Percentiles rank a stretch among this genome's conserved stretches.
phyloP scores from a whole-genome alignment of 2,797 vertebrate genomes.

The Poecilia gillii region DNA sequence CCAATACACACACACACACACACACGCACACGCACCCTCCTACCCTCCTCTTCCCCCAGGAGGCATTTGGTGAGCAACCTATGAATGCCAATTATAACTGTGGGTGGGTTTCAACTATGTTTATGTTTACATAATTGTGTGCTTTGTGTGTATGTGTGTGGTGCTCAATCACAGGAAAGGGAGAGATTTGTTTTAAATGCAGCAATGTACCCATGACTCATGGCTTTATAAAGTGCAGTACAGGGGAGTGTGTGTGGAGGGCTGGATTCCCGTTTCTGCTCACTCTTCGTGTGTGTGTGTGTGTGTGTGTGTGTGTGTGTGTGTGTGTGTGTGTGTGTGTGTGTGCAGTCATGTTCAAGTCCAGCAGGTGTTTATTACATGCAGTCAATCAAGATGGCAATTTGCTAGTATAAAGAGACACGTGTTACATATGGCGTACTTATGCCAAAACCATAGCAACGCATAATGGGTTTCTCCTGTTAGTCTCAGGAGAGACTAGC shows the following conservation, averaged over 20 bases:
- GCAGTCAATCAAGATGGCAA: slow-evolving; percentile 31
- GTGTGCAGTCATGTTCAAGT: slow-evolving; percentile 51
- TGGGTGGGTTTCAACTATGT: slow-evolving; percentile 60
- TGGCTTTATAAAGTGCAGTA: slow-evolving; percentile 70
- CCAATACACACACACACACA: no score
- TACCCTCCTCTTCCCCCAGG: slow-evolving; percentile 30
- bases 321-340: neutral
- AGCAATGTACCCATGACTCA: slow-evolving; percentile 76
- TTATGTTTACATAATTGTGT: slow-evolving; percentile 29
- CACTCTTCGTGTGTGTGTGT: neutral
- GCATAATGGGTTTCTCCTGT: neutral
- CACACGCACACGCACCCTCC: no score
- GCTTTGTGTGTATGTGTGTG: slow-evolving; percentile 8
- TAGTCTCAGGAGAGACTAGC: neutral
- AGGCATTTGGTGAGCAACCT: slow-evolving; percentile 58
- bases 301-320: slow-evolving; percentile 3
- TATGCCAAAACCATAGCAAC: neutral
- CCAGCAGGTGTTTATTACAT: slow-evolving; percentile 49
- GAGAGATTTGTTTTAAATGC: slow-evolving; percentile 60
- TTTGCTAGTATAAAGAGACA: slow-evolving; percentile 27
- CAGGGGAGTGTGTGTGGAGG: slow-evolving; percentile 43
- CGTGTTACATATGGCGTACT: slow-evolving; percentile 5
- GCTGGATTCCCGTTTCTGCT: slow-evolving; percentile 38
- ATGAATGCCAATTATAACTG: slow-evolving; percentile 64
- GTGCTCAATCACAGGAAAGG: slow-evolving; percentile 32